These are phyloP conservation scores for Megaceryle torquata DNA, from an alignment of 2,113 vertebrate species.

Conservation along the genomic window DNA sequence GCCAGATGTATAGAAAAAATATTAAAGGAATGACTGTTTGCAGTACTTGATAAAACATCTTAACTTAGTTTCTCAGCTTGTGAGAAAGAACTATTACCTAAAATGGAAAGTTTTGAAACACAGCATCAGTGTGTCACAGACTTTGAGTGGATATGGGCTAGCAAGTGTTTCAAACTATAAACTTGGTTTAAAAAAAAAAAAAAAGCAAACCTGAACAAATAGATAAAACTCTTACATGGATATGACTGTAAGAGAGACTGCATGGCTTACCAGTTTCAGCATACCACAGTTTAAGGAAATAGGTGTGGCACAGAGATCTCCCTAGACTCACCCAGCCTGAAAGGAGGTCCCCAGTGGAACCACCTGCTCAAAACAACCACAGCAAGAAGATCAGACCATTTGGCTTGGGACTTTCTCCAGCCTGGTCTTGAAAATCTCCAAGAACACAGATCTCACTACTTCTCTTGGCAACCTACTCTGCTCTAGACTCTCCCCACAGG, in stretches of 20 bases:
- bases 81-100: not conserved
- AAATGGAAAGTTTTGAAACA: not conserved
- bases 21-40: not conserved
- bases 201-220: not conserved
- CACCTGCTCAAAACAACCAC: not conserved
- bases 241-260: not conserved
- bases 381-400: not conserved
- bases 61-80: not conserved
- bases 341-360: not conserved
- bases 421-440: not conserved
- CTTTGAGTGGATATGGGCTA: not conserved
- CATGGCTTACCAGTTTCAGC: not conserved
- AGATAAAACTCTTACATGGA: not conserved
- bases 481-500: not conserved
- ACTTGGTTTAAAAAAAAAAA: not conserved
- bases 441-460: not conserved
- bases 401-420: not conserved
- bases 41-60: not conserved
- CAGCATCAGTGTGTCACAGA: not conserved
- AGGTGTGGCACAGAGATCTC: not conserved
- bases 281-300: not conserved
- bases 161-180: not conserved
- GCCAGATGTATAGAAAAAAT: not conserved
- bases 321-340: not conserved
- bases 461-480: not conserved